Evolutionary conservation across 92 coral and sea anemone species (phyloP).

Genomic region (Phenganax stokvisi): DNA sequence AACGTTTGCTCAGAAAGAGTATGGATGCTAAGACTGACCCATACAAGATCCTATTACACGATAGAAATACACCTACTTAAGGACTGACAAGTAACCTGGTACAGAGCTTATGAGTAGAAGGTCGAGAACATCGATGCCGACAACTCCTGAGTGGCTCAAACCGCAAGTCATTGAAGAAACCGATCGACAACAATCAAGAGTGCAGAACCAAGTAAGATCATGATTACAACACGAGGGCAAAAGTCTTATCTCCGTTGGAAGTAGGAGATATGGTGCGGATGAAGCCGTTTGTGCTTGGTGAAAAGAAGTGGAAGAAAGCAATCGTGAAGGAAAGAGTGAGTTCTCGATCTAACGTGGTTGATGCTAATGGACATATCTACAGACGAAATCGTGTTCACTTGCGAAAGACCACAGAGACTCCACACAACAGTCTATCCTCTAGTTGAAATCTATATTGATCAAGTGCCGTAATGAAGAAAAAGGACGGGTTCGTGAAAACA

Average conservation of each 20-base stretch:
- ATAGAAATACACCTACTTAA: no score
- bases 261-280: slow-evolving; percentile 12
- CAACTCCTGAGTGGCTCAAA: background rate
- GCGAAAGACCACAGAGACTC: no score
- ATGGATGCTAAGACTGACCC: no score
- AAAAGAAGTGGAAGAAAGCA: slow-evolving; percentile 17
- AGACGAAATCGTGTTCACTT: slow-evolving; percentile 18
- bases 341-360: background rate
- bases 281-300: slow-evolving; percentile 3
- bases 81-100: no score
- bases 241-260: background rate
- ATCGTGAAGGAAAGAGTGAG: background rate
- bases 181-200: slow-evolving; percentile 17
- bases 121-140: background rate
- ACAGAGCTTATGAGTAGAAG: no score
- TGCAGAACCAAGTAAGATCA: no score
- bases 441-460: no score
- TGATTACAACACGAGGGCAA: background rate
- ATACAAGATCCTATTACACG: no score
- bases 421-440: no score
- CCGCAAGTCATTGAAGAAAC: background rate
- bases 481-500: no score
- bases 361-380: background rate
- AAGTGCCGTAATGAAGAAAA: no score
- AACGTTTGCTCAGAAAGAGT: no score